Evolutionary conservation across 2,888 invertebrate species (phyloP).

Genomic region (Catocala fraxini): DNA sequence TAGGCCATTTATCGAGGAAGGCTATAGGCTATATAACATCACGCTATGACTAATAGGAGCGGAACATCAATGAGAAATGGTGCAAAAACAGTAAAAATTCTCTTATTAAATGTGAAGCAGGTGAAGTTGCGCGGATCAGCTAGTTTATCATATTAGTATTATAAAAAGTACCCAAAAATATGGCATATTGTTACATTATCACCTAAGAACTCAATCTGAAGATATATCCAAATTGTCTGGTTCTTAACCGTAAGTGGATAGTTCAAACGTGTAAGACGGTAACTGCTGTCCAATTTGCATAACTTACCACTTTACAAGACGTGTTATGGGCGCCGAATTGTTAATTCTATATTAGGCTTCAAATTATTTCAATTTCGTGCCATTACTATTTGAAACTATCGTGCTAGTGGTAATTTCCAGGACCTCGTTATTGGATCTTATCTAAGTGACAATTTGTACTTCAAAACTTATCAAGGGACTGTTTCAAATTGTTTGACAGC

Average conservation of each 20-base stretch:
- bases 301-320: conserved; percentile 18
- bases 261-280: not conserved
- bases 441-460: not conserved
- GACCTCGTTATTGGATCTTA: not conserved
- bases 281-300: conserved; percentile 12
- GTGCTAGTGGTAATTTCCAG: not conserved
- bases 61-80: too few species aligned
- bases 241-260: not conserved
- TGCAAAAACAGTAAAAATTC: too few species aligned
- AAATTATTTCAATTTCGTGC: conserved; percentile 10
- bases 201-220: not conserved
- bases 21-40: too few species aligned
- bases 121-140: too few species aligned
- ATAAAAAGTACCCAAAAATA: too few species aligned
- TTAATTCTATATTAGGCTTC: conserved; percentile 5
- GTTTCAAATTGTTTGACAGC: not conserved
- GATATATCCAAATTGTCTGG: not conserved
- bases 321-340: conserved; percentile 13
- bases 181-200: not conserved
- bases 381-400: conserved; percentile 7
- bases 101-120: too few species aligned
- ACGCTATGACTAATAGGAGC: too few species aligned
- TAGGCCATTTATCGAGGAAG: too few species aligned
- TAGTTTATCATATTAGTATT: too few species aligned
- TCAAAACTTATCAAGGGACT: not conserved